These are phyloP conservation scores for Stenodema calcarata DNA, from an alignment of 2,888 invertebrate species.

Conservation along the genomic window DNA sequence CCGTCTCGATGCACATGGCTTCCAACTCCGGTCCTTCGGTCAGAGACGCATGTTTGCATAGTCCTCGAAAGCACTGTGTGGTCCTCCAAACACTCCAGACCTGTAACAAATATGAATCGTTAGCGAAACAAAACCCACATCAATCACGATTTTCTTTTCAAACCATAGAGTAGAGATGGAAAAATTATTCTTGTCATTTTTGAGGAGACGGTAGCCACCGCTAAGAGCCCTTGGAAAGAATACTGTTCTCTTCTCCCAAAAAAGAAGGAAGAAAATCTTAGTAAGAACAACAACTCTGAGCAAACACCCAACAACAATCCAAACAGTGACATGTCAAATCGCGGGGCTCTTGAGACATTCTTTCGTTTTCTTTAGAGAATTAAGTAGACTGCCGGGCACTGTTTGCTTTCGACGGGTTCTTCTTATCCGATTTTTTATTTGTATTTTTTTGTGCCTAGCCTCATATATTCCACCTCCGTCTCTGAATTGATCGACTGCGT, in stretches of 20 bases:
- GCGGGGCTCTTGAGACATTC: constrained; percentile 37
- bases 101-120: constrained; percentile 49
- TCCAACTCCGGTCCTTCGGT: constrained; percentile 20
- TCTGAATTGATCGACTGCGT: not conserved
- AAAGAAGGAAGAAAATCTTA: constrained; percentile 18
- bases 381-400: constrained; percentile 35
- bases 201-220: not conserved
- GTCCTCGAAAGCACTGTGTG: constrained; percentile 42
- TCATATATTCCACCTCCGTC: not conserved
- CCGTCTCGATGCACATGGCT: constrained; percentile 30
- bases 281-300: constrained; percentile 44
- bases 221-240: constrained; percentile 15
- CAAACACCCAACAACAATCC: constrained; percentile 48
- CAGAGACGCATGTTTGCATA: constrained; percentile 42
- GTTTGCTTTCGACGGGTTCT: constrained; percentile 32
- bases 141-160: constrained; percentile 44
- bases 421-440: constrained; percentile 19
- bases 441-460: not conserved
- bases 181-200: constrained; percentile 42
- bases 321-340: constrained; percentile 47
- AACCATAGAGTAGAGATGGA: constrained; percentile 12
- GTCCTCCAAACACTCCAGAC: constrained; percentile 47
- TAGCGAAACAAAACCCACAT: constrained; percentile 48
- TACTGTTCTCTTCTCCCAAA: constrained; percentile 8
- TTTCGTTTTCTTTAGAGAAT: constrained; percentile 37